phyloP scores from a whole-genome alignment of 2,113 vertebrate species.

The Lepus americanus region DNA sequence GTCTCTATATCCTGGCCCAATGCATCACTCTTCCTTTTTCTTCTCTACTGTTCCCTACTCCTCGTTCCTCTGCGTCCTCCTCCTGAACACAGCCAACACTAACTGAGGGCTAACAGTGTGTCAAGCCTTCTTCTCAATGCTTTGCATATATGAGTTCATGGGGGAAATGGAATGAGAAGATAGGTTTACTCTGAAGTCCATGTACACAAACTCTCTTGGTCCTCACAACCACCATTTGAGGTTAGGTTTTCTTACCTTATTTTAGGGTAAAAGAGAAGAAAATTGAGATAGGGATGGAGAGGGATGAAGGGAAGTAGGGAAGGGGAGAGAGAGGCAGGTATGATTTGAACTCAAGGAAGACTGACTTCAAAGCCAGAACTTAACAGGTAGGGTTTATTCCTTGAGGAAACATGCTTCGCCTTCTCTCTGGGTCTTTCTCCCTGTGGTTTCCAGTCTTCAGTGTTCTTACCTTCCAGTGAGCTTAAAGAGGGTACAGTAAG shows the following conservation, averaged over 20 bases:
- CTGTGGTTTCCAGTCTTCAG: neutral
- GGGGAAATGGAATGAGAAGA: no score
- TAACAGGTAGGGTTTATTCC: neutral
- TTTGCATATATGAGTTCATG: neutral
- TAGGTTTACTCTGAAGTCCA: no score
- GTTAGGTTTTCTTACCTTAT: neutral
- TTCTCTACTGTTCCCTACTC: neutral
- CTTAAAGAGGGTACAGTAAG: neutral
- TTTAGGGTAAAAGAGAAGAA: neutral
- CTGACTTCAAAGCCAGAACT: conserved; percentile 1
- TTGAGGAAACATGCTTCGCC: neutral
- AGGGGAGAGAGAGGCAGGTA: neutral
- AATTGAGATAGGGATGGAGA: neutral
- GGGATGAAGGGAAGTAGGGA: neutral
- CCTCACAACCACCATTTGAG: conserved; percentile 16
- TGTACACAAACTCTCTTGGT: neutral
- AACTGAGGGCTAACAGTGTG: neutral
- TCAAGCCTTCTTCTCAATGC: conserved; percentile 14
- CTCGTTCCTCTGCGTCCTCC: neutral
- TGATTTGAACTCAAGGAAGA: neutral
- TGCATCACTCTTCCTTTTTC: neutral
- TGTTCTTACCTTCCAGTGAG: neutral
- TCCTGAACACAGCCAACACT: neutral
- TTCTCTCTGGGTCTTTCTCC: neutral
- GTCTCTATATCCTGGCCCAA: neutral